phyloP scores from a whole-genome alignment of 53 echinoderm and acorn worm species.

The Antedon mediterranea region DNA sequence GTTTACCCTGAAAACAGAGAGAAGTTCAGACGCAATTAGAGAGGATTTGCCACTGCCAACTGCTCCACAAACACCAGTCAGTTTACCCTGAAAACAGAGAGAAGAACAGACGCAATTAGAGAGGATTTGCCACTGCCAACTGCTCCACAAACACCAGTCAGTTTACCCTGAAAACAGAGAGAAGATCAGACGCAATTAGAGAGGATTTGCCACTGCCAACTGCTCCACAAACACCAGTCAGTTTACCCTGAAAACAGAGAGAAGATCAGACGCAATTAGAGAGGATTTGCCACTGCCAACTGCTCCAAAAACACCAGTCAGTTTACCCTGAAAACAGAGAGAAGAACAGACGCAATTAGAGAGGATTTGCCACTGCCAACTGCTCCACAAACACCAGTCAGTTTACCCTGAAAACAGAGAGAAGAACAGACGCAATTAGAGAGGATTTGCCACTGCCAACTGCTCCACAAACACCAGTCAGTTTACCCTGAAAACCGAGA shows the following conservation, averaged over 20 bases:
- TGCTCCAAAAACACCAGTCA: constrained; percentile 79
- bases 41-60: constrained; percentile 87
- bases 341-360: too few relatives aligned
- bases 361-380: constrained; percentile 87
- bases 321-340: constrained; percentile 54
- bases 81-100: constrained; percentile 54
- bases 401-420: constrained; percentile 54
- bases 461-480: constrained; percentile 79
- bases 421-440: too few relatives aligned
- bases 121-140: constrained; percentile 87
- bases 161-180: constrained; percentile 54
- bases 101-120: too few relatives aligned
- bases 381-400: constrained; percentile 79
- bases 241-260: constrained; percentile 54
- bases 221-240: constrained; percentile 79
- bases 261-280: too few relatives aligned
- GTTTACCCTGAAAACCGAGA: constrained; percentile 54
- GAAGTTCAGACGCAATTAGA: too few relatives aligned
- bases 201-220: constrained; percentile 87
- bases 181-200: too few relatives aligned
- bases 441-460: constrained; percentile 87
- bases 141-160: constrained; percentile 79
- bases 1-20: constrained; percentile 54
- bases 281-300: constrained; percentile 87
- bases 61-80: constrained; percentile 79